These are phyloP conservation scores for Ardeotis arabs DNA, from an alignment of 2,113 vertebrate genomes.

Conservation along the genomic window DNA sequence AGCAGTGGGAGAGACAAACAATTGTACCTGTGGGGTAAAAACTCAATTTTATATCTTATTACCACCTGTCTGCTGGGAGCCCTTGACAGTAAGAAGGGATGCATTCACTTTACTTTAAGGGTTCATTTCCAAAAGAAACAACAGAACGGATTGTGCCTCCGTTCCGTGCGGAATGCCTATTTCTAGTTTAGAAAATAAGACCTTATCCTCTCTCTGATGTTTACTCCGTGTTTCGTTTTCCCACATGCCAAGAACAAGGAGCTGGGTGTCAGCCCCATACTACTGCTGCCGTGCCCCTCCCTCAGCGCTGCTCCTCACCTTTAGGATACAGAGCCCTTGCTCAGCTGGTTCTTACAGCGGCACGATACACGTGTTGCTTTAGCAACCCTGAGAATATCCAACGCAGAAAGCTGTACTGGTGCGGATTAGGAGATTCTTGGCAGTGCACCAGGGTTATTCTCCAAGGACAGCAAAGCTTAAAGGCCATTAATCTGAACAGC, in stretches of 20 bases:
- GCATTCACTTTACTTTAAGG: background rate
- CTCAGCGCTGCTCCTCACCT: background rate
- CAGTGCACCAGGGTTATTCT: background rate
- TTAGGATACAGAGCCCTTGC: background rate
- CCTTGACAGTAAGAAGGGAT: background rate
- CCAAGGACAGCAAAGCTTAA: background rate
- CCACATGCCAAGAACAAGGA: background rate
- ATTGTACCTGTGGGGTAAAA: background rate
- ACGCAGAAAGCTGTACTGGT: background rate
- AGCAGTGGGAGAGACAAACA: background rate
- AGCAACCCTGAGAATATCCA: background rate
- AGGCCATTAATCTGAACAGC: background rate
- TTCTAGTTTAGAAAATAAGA: background rate
- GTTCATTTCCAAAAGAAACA: background rate
- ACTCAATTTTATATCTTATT: background rate
- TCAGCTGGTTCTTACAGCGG: accelerated
- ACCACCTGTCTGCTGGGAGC: background rate
- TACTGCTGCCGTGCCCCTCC: background rate
- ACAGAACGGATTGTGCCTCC: background rate
- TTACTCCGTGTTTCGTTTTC: background rate
- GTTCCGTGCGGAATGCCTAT: background rate
- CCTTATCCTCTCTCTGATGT: background rate
- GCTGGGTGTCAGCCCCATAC: background rate
- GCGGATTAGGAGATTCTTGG: background rate
- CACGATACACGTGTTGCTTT: background rate